Evolutionary conservation across 2,113 vertebrate species (phyloP).

Genomic region (Hemicordylus capensis): DNA sequence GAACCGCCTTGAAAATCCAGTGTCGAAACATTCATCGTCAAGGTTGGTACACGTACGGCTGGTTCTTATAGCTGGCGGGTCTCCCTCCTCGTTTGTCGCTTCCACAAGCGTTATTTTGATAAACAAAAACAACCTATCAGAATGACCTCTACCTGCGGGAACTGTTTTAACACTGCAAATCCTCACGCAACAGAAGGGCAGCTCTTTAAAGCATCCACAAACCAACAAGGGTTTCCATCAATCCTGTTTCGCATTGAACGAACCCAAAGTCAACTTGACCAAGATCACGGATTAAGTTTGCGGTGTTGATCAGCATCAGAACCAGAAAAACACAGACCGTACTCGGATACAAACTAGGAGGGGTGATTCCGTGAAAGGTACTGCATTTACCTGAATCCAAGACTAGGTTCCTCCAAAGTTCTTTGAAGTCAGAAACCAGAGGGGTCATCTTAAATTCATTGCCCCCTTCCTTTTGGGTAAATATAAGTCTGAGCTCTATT

Average conservation of each 20-base stretch:
- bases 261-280: neutral
- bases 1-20: neutral
- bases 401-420: no score
- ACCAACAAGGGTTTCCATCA: neutral
- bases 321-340: accelerated
- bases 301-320: neutral
- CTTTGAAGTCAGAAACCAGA: no score
- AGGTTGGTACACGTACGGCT: neutral
- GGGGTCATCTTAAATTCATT: no score
- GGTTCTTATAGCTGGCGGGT: neutral
- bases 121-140: neutral
- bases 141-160: neutral
- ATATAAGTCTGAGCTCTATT: no score
- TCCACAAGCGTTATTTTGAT: neutral
- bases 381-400: no score
- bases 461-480: no score
- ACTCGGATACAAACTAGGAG: neutral
- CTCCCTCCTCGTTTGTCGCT: accelerated
- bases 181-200: no score
- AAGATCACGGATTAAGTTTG: neutral
- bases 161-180: neutral
- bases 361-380: constrained; percentile 14
- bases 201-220: neutral
- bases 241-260: neutral
- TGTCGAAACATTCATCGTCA: accelerated